These are phyloP conservation scores for Orbicella faveolata DNA, from an alignment of 64 coral and sea anemone genomes.

Conservation along the genomic window DNA sequence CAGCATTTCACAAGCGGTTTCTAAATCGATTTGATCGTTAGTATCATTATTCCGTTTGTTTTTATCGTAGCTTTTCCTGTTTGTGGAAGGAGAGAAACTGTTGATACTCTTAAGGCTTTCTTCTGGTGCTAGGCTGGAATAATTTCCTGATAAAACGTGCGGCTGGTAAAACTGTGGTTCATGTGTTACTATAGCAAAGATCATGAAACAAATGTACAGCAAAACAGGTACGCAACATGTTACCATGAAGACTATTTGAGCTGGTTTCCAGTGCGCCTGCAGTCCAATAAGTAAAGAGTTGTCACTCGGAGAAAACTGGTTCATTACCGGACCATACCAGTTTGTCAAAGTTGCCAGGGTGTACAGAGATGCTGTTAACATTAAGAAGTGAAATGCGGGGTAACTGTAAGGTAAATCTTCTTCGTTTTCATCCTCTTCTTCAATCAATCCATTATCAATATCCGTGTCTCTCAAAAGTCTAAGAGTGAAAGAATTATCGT, in stretches of 20 bases:
- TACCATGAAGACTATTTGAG: constrained; percentile 34
- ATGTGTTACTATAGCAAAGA: constrained; percentile 30
- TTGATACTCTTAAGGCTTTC: background rate
- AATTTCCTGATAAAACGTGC: background rate
- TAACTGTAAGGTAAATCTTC: constrained; percentile 32
- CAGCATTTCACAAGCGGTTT: background rate
- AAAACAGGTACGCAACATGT: constrained; percentile 34
- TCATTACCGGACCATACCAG: constrained; percentile 48
- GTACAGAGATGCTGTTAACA: constrained; percentile 49
- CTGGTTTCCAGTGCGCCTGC: constrained; percentile 45
- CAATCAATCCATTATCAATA: background rate
- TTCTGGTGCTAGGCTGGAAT: background rate
- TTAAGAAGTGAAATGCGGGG: constrained; percentile 45
- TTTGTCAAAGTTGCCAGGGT: constrained; percentile 56
- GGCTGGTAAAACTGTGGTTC: background rate
- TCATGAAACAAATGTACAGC: constrained; percentile 52
- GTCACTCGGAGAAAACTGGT: background rate
- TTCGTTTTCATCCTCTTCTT: constrained; percentile 14
- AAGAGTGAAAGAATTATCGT: constrained; percentile 4
- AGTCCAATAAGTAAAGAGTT: constrained; percentile 9
- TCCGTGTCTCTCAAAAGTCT: background rate
- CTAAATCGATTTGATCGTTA: background rate
- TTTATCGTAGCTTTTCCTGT: background rate
- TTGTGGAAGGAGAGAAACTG: background rate
- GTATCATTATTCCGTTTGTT: no score